Evolutionary conservation across 2,888 invertebrate genomes (phyloP).

Genomic region (Euphydryas editha): DNA sequence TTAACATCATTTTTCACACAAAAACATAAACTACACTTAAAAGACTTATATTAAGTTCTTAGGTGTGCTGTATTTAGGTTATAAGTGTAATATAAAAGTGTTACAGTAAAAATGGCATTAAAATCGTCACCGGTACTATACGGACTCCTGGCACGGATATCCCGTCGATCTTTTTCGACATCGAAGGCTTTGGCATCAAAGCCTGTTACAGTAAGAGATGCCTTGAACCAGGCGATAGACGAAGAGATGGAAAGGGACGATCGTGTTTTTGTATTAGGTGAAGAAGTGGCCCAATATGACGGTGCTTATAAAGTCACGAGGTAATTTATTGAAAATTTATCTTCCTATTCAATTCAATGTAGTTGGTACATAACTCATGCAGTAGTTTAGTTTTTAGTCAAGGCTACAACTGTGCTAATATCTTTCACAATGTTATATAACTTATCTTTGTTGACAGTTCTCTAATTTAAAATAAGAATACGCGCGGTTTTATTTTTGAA

Average conservation of each 20-base stretch:
- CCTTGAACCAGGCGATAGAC: conserved; percentile 97
- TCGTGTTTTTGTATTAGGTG: conserved; percentile 94
- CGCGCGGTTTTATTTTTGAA: conserved; percentile 4
- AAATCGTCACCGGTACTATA: conserved; percentile 74
- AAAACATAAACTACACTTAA: conserved; percentile 46
- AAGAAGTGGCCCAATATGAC: conserved; percentile 99
- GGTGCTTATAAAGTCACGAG: conserved; percentile 97
- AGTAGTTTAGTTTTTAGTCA: background rate
- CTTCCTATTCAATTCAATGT: background rate
- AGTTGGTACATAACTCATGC: background rate
- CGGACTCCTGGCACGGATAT: conserved; percentile 60
- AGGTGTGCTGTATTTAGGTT: conserved; percentile 50
- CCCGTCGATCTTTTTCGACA: conserved; percentile 73
- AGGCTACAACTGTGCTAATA: conserved; percentile 2
- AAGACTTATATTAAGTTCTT: conserved; percentile 49
- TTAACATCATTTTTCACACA: conserved; percentile 62
- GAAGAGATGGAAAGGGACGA: conserved; percentile 98
- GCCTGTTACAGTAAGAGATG: conserved; percentile 97
- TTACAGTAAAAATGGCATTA: conserved; percentile 72
- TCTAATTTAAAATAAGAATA: conserved; percentile 11
- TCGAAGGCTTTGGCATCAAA: conserved; percentile 72
- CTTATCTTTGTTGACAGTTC: conserved; percentile 60
- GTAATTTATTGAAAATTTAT: conserved; percentile 46
- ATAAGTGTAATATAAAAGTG: conserved; percentile 47
- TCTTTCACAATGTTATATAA: conserved; percentile 60